Evolutionary conservation across 2,113 vertebrate species (phyloP).

Genomic region (Cephalopterus ornatus): DNA sequence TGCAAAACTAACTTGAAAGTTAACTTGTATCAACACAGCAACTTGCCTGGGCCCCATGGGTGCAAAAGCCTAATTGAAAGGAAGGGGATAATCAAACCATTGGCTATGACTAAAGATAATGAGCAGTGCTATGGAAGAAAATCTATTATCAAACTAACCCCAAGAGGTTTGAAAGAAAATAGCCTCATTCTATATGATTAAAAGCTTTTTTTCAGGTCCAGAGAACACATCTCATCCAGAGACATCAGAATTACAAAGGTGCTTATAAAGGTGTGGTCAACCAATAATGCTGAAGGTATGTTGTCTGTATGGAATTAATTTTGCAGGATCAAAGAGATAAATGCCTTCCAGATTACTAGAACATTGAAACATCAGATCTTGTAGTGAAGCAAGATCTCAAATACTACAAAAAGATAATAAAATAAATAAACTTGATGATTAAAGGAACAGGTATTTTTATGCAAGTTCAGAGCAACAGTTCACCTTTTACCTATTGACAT

Average conservation of each 20-base stretch:
- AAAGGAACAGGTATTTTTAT: background rate
- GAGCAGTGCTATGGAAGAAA: constrained; percentile 42
- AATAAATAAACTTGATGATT: background rate
- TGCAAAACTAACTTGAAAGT: constrained; percentile 50
- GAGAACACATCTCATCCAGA: background rate
- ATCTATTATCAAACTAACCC: constrained; percentile 49
- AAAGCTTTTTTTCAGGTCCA: constrained; percentile 2
- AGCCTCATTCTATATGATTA: constrained; percentile 8
- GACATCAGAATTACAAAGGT: background rate
- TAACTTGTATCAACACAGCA: background rate
- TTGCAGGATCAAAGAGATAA: background rate
- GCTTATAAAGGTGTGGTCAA: background rate
- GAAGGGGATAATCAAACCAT: constrained; percentile 47
- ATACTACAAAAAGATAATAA: background rate
- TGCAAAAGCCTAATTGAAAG: constrained; percentile 59
- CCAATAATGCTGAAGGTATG: background rate
- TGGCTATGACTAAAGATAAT: constrained; percentile 64
- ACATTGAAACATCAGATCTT: background rate
- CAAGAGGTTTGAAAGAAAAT: background rate
- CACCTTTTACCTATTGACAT: accelerated
- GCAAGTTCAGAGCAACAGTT: background rate
- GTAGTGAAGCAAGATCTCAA: background rate
- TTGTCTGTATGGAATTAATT: background rate
- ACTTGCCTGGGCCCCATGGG: background rate
- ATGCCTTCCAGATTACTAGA: background rate